A percentile compares a stretch with the other conserved stretches of the same genome.
phyloP scores from a whole-genome alignment of 2,797 vertebrate genomes.

The Lepus oiostolus region DNA sequence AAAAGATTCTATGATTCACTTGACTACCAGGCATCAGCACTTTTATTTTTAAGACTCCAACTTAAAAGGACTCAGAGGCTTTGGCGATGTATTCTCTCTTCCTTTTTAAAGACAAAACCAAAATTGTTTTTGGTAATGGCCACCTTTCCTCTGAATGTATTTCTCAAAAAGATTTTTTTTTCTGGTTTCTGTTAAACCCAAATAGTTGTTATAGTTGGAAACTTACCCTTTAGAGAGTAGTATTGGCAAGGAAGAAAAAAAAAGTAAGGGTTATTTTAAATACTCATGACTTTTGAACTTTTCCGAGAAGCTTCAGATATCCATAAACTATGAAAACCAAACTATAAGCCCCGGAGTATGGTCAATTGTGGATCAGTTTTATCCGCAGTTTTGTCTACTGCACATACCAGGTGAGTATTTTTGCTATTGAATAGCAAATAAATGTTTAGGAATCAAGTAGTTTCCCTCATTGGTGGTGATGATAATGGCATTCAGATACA shows the following conservation, averaged over 20 bases:
- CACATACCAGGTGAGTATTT: background rate
- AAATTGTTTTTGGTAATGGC: background rate
- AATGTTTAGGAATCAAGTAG: background rate
- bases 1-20: slow-evolving; percentile 50
- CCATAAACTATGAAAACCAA: slow-evolving; percentile 27
- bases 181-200: slow-evolving; percentile 22
- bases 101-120: slow-evolving; percentile 37
- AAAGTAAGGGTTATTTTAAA: background rate
- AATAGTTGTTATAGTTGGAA: slow-evolving; percentile 12
- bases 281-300: background rate
- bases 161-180: slow-evolving; percentile 13
- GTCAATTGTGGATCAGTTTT: background rate
- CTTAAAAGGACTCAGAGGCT: slow-evolving; percentile 1
- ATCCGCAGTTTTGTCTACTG: background rate
- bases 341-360: background rate
- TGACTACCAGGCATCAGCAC: slow-evolving; percentile 28
- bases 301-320: background rate
- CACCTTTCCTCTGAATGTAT: background rate
- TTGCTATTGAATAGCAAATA: background rate
- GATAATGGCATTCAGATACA: slow-evolving; percentile 10
- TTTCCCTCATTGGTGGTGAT: background rate
- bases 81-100: background rate
- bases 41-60: slow-evolving; percentile 65
- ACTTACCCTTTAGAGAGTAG: slow-evolving; percentile 22
- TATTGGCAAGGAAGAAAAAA: background rate